A percentile compares a stretch with the other conserved stretches of the same genome.
phyloP scores from a whole-genome alignment of 2,797 vertebrate genomes.

The Zenarchopterus dispar region DNA sequence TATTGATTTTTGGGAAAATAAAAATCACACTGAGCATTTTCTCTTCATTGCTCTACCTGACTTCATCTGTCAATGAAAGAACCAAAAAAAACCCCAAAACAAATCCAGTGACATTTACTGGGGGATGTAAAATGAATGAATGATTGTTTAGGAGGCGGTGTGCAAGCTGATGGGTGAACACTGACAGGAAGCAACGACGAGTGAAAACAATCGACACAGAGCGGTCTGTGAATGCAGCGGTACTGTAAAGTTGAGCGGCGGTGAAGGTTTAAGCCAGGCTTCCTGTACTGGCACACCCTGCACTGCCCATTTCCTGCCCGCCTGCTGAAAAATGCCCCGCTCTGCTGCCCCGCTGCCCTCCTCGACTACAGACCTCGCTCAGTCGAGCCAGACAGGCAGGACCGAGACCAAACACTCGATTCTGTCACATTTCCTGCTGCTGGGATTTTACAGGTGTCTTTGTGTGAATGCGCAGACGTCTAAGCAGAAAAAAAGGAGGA shows the following conservation, averaged over 20 bases:
- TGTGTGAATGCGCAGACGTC: constrained; percentile 8
- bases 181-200: constrained; percentile 12
- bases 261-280: constrained; percentile 53
- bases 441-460: constrained; percentile 49
- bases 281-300: constrained; percentile 79
- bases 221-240: constrained; percentile 26
- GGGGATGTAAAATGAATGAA: no score
- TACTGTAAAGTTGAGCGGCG: constrained; percentile 19
- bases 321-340: constrained; percentile 64
- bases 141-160: neutral
- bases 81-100: no score
- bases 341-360: constrained; percentile 15
- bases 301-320: constrained; percentile 78
- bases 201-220: constrained; percentile 50
- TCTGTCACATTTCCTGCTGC: constrained; percentile 43
- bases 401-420: constrained; percentile 32
- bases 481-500: neutral
- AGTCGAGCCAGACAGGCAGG: constrained; percentile 65
- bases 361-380: constrained; percentile 25
- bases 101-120: no score
- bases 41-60: no score
- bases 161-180: constrained; percentile 13
- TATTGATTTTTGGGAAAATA: no score
- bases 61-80: no score
- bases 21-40: no score